These are phyloP conservation scores for Gymnorhina tibicen DNA, from an alignment of 2,113 vertebrate genomes.

Conservation along the genomic window DNA sequence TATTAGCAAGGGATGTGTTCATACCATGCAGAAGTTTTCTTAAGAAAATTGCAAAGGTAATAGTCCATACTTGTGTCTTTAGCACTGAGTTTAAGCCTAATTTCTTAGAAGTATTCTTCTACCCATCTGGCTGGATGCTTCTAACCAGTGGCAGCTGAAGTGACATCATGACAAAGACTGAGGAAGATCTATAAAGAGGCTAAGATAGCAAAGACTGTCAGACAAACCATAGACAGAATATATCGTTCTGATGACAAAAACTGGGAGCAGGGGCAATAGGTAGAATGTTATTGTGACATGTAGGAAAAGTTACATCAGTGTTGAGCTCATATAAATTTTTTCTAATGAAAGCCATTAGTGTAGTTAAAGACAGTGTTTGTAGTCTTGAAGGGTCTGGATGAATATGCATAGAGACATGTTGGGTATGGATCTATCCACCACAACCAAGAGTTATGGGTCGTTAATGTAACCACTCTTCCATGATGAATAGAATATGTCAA, in stretches of 20 bases:
- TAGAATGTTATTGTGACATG: not conserved
- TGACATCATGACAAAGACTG: not conserved
- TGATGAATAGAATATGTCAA: not conserved
- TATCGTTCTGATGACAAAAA: not conserved
- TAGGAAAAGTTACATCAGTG: not conserved
- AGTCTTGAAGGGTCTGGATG: not conserved
- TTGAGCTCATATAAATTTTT: not conserved
- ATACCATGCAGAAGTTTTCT: not conserved
- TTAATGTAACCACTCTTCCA: not conserved
- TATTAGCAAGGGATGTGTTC: not conserved
- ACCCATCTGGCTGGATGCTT: not conserved
- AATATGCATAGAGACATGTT: not conserved
- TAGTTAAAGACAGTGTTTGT: not conserved
- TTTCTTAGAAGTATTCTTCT: not conserved
- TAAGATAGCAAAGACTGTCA: not conserved
- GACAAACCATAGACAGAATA: not conserved
- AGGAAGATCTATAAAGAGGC: not conserved
- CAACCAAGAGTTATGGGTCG: not conserved
- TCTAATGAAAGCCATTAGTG: not conserved
- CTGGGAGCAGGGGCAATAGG: not conserved
- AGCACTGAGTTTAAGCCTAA: not conserved
- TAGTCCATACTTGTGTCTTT: not conserved
- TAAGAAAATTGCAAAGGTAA: not conserved
- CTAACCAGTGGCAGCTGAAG: not conserved
- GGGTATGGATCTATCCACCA: not conserved